Base-by-base conservation (phyloP, 2,797 vertebrate species). In the Botia kubotai region DNA sequence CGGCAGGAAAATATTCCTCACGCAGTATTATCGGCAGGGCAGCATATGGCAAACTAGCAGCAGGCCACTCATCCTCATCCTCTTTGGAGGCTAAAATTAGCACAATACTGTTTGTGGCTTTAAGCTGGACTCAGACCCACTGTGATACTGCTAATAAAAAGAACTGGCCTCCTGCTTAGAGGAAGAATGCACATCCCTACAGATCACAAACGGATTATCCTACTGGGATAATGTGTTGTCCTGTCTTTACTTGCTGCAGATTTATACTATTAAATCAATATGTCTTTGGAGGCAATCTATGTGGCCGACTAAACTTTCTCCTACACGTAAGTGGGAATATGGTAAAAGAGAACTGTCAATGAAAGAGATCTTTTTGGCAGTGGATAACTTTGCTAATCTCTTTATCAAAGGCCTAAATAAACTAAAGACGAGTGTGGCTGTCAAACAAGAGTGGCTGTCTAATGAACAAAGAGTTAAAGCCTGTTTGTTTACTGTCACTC, bases 11-110 rank as follows among this genome's bases (percentile, higher is more conserved):
- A 95, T 96, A 95, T 95, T 95, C 95, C 94, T 91, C 88, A 94
- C 92, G 94, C 90, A 94, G 95, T 96, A 96, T 95, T 96, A 97
- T 97, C 94, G 88, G 87, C 91, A 88, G 93, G 92, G 90, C 92
- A 95, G 94, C 97, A 97, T 97, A 97, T 97, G 96, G 96, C 93
- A 94, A 95, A 95, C 94, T 93, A 95, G 94, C 95, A 94, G 95
- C 92, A 95, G 94, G 95, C 95, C 95, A 94, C 96, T 98, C 97
- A 97, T 97, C 96, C 95, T 97, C 95, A 97, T 98, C 96, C 96
- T 96, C 96, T 97, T 97, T 98, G 94, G 92, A 95, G 92, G 94
- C 95, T 98, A 98, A 98, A 98, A 98, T 98, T 98, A 98, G 96
- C 95, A 93, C 95, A 93, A 94, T 90, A 91, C 92, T 94, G 93